These are phyloP conservation scores for Xestia c-nigrum DNA, from an alignment of 2,888 invertebrate genomes.

Conservation along the genomic window DNA sequence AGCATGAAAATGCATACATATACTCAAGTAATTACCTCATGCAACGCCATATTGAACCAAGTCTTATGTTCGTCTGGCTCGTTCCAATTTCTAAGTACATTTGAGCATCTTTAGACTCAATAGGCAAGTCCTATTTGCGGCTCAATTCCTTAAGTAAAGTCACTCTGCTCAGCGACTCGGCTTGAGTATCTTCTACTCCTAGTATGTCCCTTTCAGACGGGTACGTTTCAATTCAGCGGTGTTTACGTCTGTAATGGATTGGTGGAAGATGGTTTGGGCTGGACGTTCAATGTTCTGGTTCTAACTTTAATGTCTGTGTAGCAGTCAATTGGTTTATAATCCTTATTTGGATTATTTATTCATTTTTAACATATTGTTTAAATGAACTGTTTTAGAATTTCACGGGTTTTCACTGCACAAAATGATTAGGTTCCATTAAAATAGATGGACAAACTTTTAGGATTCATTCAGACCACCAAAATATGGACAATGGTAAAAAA, in stretches of 20 bases:
- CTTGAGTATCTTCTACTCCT: conserved; percentile 4
- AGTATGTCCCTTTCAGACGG: conserved; percentile 12
- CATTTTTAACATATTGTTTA: too few relatives aligned
- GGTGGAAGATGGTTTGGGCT: neutral
- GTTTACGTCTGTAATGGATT: conserved; percentile 21
- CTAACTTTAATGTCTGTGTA: neutral
- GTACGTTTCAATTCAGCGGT: neutral
- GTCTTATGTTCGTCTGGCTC: neutral
- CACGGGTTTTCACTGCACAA: too few relatives aligned
- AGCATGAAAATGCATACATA: too few relatives aligned
- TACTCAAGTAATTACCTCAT: neutral
- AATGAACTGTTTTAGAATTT: too few relatives aligned
- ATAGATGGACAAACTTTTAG: too few relatives aligned
- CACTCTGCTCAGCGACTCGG: conserved; percentile 26
- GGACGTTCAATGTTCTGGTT: too few relatives aligned
- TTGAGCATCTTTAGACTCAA: conserved; percentile 22
- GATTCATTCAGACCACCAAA: too few relatives aligned
- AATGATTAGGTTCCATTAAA: too few relatives aligned
- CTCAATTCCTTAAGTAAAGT: conserved; percentile 47
- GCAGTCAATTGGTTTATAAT: neutral
- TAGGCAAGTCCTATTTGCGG: conserved; percentile 42
- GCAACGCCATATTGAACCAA: neutral
- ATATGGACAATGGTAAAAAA: too few relatives aligned
- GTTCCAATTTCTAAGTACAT: conserved; percentile 30
- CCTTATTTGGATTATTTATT: too few relatives aligned